These are phyloP conservation scores for Drosophila leonis DNA, from an alignment of 2,888 invertebrate species.

Conservation along the genomic window DNA sequence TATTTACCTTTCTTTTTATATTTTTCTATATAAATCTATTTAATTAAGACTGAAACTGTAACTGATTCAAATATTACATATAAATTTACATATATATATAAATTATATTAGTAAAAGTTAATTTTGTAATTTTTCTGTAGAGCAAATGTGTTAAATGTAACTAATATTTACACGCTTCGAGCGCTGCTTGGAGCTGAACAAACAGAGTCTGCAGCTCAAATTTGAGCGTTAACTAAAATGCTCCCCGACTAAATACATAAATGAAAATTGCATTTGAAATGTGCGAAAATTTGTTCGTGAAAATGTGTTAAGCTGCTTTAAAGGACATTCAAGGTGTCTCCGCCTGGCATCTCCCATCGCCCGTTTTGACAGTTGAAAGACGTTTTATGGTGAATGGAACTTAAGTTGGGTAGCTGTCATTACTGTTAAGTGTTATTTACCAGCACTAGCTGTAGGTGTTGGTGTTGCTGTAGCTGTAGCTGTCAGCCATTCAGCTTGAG, in stretches of 20 bases:
- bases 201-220: not conserved
- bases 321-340: conserved; percentile 15
- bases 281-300: not conserved
- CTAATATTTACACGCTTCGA: conserved; percentile 12
- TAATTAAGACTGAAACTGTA: not conserved
- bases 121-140: not conserved
- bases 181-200: not conserved
- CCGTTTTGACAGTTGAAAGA: conserved; percentile 46
- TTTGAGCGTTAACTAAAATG: conserved; percentile 1
- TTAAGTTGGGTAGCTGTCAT: conserved; percentile 50
- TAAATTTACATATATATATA: not conserved
- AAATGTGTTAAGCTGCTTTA: conserved; percentile 15
- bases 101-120: not conserved
- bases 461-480: not conserved
- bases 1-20: not conserved
- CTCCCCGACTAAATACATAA: not conserved
- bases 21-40: not conserved
- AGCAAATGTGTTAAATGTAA: conserved; percentile 6
- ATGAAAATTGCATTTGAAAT: conserved; percentile 17
- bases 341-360: conserved; percentile 28
- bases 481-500: conserved; percentile 11
- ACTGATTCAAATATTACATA: not conserved
- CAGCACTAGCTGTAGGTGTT: conserved; percentile 13
- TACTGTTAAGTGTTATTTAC: conserved; percentile 65
- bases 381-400: conserved; percentile 53